Conservation (phyloP, 2,113 vertebrate species). For the Xenopus laevis region DNA sequence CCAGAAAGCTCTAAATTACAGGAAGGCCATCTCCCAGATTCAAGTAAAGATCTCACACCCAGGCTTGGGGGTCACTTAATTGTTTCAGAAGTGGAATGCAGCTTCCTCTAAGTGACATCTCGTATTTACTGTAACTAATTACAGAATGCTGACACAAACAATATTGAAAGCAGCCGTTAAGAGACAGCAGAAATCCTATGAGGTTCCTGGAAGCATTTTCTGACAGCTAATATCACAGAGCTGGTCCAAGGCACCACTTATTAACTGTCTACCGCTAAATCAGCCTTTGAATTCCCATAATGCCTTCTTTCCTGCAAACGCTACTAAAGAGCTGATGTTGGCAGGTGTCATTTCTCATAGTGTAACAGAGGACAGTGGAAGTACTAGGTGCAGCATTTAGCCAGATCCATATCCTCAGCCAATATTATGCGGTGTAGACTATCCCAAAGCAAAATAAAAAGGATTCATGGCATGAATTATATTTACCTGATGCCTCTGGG, state of each 20-base stretch:
- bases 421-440: not conserved
- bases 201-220: constrained; percentile 12
- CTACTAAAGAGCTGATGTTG: constrained; percentile 9
- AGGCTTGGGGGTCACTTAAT: too few species aligned
- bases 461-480: constrained; percentile 11
- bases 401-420: constrained; percentile 9
- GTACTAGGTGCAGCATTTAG: constrained; percentile 5
- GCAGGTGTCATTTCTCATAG: constrained; percentile 35
- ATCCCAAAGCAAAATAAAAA: constrained; percentile 9
- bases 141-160: constrained; percentile 29
- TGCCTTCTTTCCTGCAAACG: not conserved
- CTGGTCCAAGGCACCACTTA: constrained; percentile 15
- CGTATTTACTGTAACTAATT: constrained; percentile 33
- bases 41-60: too few species aligned
- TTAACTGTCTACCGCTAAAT: constrained; percentile 36
- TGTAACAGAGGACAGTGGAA: not conserved
- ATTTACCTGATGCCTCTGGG: constrained; percentile 13
- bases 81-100: constrained; percentile 1
- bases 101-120: not conserved
- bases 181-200: constrained; percentile 3
- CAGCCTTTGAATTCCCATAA: constrained; percentile 27
- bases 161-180: constrained; percentile 7
- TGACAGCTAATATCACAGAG: constrained; percentile 27
- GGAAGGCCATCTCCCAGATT: too few species aligned
- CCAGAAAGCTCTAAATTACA: not conserved